Evolutionary conservation across 2,888 invertebrate species (phyloP).

Genomic region (Eupithecia abbreviata): DNA sequence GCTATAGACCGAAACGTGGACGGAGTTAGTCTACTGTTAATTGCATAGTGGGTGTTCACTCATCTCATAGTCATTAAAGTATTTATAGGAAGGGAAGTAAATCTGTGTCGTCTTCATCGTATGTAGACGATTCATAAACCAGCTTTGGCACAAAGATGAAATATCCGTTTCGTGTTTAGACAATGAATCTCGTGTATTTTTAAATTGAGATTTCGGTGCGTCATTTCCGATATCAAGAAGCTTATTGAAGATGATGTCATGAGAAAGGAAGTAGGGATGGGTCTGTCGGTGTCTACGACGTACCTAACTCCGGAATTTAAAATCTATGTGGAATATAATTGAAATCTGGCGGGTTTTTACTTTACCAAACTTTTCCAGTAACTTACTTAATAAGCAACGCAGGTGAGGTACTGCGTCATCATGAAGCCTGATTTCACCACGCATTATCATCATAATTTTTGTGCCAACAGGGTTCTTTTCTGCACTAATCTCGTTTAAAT

Average conservation of each 20-base stretch:
- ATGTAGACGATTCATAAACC: slow-evolving; percentile 13
- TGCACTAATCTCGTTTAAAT: not conserved
- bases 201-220: slow-evolving; percentile 19
- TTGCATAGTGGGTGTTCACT: slow-evolving; percentile 26
- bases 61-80: slow-evolving; percentile 19
- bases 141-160: slow-evolving; percentile 17
- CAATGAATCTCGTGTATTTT: slow-evolving; percentile 26
- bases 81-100: slow-evolving; percentile 20
- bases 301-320: not conserved
- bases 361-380: not conserved
- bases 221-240: slow-evolving; percentile 10
- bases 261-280: slow-evolving; percentile 1
- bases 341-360: not conserved
- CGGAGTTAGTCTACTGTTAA: slow-evolving; percentile 31
- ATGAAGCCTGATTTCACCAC: not conserved
- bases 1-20: slow-evolving; percentile 37
- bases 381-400: not conserved
- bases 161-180: slow-evolving; percentile 16
- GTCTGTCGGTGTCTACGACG: not conserved
- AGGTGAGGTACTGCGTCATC: not conserved
- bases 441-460: not conserved
- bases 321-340: not conserved
- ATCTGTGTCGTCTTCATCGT: slow-evolving; percentile 9
- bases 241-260: slow-evolving; percentile 1
- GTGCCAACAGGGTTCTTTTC: not conserved